phyloP scores from a whole-genome alignment of 2,888 invertebrate genomes.

The Cabera pusaria region DNA sequence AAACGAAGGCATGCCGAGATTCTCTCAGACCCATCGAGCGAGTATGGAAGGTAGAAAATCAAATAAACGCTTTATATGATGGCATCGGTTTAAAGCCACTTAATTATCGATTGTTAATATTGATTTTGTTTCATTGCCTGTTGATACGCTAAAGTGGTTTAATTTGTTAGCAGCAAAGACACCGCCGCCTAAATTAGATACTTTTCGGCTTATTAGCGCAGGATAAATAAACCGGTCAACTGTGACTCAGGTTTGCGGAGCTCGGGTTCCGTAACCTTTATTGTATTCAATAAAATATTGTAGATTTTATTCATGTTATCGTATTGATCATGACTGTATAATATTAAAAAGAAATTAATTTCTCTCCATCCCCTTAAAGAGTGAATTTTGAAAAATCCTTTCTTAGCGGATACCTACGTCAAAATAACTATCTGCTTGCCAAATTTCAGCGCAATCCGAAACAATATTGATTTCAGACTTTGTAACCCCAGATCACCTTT shows the following conservation, averaged over 20 bases:
- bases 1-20: neutral
- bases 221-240: constrained; percentile 41
- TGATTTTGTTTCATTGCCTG: constrained; percentile 70
- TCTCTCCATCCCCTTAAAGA: too few relatives aligned
- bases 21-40: constrained; percentile 26
- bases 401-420: too few relatives aligned
- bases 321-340: too few relatives aligned
- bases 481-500: too few relatives aligned
- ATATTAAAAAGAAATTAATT: too few relatives aligned
- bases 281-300: too few relatives aligned
- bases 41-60: constrained; percentile 45
- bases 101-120: constrained; percentile 82
- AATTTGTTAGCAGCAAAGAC: constrained; percentile 80
- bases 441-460: too few relatives aligned
- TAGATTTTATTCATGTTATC: too few relatives aligned
- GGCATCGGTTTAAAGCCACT: constrained; percentile 70
- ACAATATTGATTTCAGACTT: too few relatives aligned
- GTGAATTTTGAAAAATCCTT: too few relatives aligned
- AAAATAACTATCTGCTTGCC: too few relatives aligned
- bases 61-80: constrained; percentile 58
- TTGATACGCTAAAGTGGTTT: constrained; percentile 81
- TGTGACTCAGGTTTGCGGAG: neutral
- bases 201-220: constrained; percentile 80
- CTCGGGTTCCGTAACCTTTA: constrained; percentile 12
- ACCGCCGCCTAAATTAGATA: constrained; percentile 79